Evolutionary conservation across 2,888 invertebrate genomes (phyloP), one percentile per base, ranked within the genome.

Genomic region (Coleophora flavipennella): DNA sequence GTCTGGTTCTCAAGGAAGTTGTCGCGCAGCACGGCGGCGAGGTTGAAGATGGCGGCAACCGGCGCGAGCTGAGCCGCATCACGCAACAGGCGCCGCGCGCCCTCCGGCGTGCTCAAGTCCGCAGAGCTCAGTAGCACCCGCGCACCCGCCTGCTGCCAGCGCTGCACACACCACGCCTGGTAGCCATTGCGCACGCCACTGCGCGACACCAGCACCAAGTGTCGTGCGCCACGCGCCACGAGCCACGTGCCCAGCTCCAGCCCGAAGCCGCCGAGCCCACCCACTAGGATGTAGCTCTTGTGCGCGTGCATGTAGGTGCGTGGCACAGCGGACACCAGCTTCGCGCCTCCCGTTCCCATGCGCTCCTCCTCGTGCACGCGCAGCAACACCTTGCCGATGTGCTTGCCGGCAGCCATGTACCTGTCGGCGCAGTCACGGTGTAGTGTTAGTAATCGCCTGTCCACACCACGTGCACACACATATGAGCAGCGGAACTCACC

Each of bases 251-350:
- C 91, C 50, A 99, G 84, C 83, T 99, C 99, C 47, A 99, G 84
- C 20, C 99, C 99, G 77, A 99, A 98, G 4, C 99, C 99, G 50
- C 99, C 99, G 34, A 99, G 88, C 39, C 98, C 97, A 43, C 95
- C 95, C n/a, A 94, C 90, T 13, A 94, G 75, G 37, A 94, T 85
- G 69, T 93, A 94, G 38, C 88, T 88, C 67, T 91, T 92, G 41
- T 89, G 90, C 20, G 92, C 90, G 55, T 92, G 90, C 90, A 94
- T 89, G 75, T 95, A 93, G 29, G 94, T 93, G 54, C 95, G 89
- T 28, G 96, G 93, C 51, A 95, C 89, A 9, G 97, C 96, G 14
- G 89, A 79, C 14, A 96, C 89, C 2, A 90, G 85, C 56, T 89
- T 90, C 11, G 78, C 46, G 20, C n/a, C n/a, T n/a, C n/a, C n/a